These are phyloP conservation scores for Heliothis subflexa DNA, from an alignment of 1,140 invertebrate genomes.

Conservation along the genomic window DNA sequence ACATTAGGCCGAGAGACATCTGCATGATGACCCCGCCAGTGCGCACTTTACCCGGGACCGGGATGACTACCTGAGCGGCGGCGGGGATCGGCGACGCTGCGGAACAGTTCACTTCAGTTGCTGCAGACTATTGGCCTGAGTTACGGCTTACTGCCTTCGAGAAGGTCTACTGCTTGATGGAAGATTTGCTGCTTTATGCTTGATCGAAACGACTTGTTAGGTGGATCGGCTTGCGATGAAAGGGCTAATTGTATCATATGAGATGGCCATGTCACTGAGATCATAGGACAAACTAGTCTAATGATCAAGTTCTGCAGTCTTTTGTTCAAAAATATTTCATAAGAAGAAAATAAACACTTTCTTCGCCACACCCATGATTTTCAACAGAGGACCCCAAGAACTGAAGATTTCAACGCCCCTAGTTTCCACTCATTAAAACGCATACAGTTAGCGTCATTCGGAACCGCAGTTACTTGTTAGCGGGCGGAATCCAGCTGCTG, in stretches of 20 bases:
- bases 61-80: slow-evolving; percentile 77
- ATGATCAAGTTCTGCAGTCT: too few relatives aligned
- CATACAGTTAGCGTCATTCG: slow-evolving; percentile 42
- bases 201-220: slow-evolving; percentile 35
- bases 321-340: too few relatives aligned
- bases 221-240: slow-evolving; percentile 16
- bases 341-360: too few relatives aligned
- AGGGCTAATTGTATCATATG: background rate
- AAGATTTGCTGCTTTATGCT: slow-evolving; percentile 21
- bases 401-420: background rate
- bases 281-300: background rate
- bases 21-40: slow-evolving; percentile 70
- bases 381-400: background rate
- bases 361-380: background rate
- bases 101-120: slow-evolving; percentile 65
- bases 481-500: slow-evolving; percentile 10
- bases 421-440: slow-evolving; percentile 12
- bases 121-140: slow-evolving; percentile 1
- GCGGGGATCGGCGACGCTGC: slow-evolving; percentile 63
- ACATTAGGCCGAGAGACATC: slow-evolving; percentile 65
- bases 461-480: slow-evolving; percentile 38
- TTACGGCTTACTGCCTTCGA: background rate
- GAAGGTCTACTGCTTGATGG: slow-evolving; percentile 18
- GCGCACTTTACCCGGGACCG: slow-evolving; percentile 81
- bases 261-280: background rate